These are phyloP conservation scores for western clawed frog (Xenopus tropicalis) DNA, from an alignment of 2,113 vertebrate species.

Conservation along the genomic window UCB_Xtro_10.0 CM004444.2:153047001-153047500, in stretches of 20 bases:
- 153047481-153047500: conserved; percentile 69
- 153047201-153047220: background rate
- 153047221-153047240: conserved; percentile 30
- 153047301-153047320: conserved; percentile 68
- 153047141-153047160: too few species aligned
- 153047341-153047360: conserved; percentile 71
- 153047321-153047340: conserved; percentile 75
- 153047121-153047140: too few species aligned
- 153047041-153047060: too few species aligned
- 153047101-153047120: too few species aligned
- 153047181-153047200: too few species aligned
- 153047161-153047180: too few species aligned
- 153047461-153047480: conserved; percentile 69
- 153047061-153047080: too few species aligned
- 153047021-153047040: too few species aligned
- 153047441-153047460: conserved; percentile 68
- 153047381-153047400: conserved; percentile 75
- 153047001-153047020: too few species aligned
- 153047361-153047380: conserved; percentile 63
- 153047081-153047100: too few species aligned
- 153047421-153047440: conserved; percentile 70
- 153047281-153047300: conserved; percentile 67
- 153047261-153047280: conserved; percentile 66
- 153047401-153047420: conserved; percentile 75
- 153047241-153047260: conserved; percentile 56